Evolutionary conservation across 2,888 invertebrate genomes (phyloP).

Genomic region (Myathropa florea): DNA sequence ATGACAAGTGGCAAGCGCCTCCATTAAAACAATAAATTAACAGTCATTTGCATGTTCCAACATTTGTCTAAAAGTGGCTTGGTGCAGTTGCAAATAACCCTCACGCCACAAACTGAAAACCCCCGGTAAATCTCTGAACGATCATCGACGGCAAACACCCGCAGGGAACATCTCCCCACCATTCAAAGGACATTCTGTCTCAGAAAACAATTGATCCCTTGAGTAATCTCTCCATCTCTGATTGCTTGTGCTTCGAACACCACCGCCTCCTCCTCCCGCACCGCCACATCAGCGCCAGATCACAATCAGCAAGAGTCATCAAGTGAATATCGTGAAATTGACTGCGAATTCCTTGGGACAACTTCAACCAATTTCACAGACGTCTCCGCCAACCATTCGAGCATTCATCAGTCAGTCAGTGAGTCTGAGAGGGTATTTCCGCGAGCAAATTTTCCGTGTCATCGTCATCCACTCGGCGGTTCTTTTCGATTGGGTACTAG

Average conservation of each 20-base stretch:
- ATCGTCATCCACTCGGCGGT: not conserved
- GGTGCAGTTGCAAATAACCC: too few relatives aligned
- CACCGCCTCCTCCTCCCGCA: not conserved
- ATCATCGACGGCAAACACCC: not conserved
- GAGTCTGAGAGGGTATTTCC: not conserved
- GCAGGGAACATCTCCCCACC: not conserved
- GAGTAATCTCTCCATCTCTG: not conserved
- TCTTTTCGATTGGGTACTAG: not conserved
- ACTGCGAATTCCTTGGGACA: slow-evolving; percentile 40
- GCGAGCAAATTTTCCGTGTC: not conserved
- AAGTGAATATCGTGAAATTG: slow-evolving; percentile 34
- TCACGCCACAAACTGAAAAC: too few relatives aligned
- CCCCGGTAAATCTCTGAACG: not conserved
- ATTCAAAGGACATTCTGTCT: not conserved
- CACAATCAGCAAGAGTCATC: not conserved
- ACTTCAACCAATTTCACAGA: slow-evolving; percentile 39
- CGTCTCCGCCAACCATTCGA: slow-evolving; percentile 25
- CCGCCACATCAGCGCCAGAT: not conserved
- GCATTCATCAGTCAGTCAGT: slow-evolving; percentile 9
- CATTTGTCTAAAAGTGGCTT: too few relatives aligned
- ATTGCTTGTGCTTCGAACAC: not conserved
- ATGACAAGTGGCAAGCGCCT: too few relatives aligned
- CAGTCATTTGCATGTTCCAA: too few relatives aligned
- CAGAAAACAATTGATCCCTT: not conserved
- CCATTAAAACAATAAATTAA: too few relatives aligned